Evolutionary conservation across 2,113 vertebrate species (phyloP), one percentile per base, ranked within the genome.

Genomic region (Anoplopoma fimbria): DNA sequence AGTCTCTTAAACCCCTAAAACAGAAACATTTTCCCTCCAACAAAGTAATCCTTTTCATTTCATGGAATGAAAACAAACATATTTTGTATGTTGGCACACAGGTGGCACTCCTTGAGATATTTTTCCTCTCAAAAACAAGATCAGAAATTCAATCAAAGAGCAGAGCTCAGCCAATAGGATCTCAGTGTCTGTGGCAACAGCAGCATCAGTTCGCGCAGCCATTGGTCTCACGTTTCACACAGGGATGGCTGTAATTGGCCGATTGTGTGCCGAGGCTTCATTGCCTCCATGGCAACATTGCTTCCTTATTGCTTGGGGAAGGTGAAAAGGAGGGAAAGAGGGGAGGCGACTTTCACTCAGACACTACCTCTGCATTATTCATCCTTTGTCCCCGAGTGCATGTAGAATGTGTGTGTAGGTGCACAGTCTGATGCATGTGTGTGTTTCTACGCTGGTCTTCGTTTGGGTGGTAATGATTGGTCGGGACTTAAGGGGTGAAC

Each of bases 281-380:
- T 92, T 93, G 93, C 92, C 88, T 94, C 91, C 93, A 94, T 92
- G 93, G 93, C 94, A 93, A 93, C 89, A 92, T 94, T 92, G 92
- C 88, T 92, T 90, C 90, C 91, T 92, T 88, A 95, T 94, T 93
- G 92, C 90, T 93, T 89, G 68, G 90, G 86, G 89, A 90, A 93
- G 92, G 91, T 91, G 88, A 89, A 90, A 91, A 87, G 87, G 85
- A 88, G 86, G 83, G 82, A 85, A 84, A 83, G 79, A 91, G 87
- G 88, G 87, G 91, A 90, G 91, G 92, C 81, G 83, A 94, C 91
- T 92, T 89, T 90, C 84, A 19, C 88, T 92, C 92, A 94, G 90
- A 94, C 91, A 45, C 72, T 79, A 90, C 86, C 87, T 89, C 92
- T 93, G 88, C 90, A 93, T 94, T 93, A 95, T 95, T 95, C 84